Base-by-base conservation (phyloP, 2,888 invertebrate species). In the Pardosa pseudoannulata region DNA sequence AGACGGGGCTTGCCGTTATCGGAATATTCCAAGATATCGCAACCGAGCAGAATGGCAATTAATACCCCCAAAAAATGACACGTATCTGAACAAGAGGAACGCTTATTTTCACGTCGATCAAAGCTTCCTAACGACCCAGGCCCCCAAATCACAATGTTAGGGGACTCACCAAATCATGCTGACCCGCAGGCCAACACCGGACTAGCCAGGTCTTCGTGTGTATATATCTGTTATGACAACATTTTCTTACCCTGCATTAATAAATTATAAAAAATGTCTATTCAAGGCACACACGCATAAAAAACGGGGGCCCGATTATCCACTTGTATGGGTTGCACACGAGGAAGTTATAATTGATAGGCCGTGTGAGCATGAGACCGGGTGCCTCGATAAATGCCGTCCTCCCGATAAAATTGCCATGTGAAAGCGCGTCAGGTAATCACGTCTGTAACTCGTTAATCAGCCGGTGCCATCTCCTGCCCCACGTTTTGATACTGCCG, bases 371-470 rank as follows among this genome's bases (percentile, higher is more conserved):
- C 56, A 23, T 19, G 56, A 6, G 23, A 19, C 16, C 3, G 5
- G 23, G 56, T 56, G 23, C 56, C 56, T 23, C 56, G 11, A 56
- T 56, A 56, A 56, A 56, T 23, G 56, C 56, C 23, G 16, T 19
- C 3, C 56, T 56, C 56, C 56, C n/a, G 56, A 56, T 56, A 56
- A 41, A 81, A 81, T 72, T 68, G 36, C 79, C 32, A 32, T 31
- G 56, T 75, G 81, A 82, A 82, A 75, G 81, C 81, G 56, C 81
- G 81, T 82, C 81, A 62, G 50, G 28, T 11, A 70, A 65, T 46
- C 76, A 76, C 76, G 82, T 83, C 76, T 46, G 27, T 71, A 76
- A 83, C 72, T 62, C 82, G 76, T 83, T 83, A 83, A 83, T 83
- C 82, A 76, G 76, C 19, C 23, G 62, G 41, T 41, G 27, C 28